A percentile compares a stretch with the other conserved stretches of the same genome.
Conservation (phyloP, 2,797 vertebrate species). For the Myripristis jacobus region DNA sequence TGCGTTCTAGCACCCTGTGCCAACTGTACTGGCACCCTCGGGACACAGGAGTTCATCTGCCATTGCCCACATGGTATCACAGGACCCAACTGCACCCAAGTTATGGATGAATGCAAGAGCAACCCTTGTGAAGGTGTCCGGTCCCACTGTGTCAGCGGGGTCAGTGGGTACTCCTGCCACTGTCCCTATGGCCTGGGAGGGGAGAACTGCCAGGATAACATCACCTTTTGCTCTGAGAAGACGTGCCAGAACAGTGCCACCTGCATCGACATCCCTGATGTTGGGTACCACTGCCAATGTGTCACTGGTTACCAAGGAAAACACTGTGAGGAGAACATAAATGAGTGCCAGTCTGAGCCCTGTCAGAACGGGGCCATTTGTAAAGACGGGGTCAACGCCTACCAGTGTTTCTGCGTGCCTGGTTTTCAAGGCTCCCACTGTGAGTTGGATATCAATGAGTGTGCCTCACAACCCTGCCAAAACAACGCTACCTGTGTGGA, state of each 20-base stretch:
- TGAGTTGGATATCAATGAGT: constrained; percentile 97
- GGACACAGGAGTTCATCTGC: constrained; percentile 80
- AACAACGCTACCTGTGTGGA: constrained; percentile 92
- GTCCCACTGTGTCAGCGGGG: constrained; percentile 75
- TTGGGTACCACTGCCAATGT: constrained; percentile 82
- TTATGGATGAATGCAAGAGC: constrained; percentile 78
- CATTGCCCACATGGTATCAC: constrained; percentile 77
- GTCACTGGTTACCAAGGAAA: constrained; percentile 81
- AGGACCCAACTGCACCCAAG: constrained; percentile 74
- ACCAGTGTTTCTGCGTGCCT: constrained; percentile 95
- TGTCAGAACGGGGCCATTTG: constrained; percentile 96
- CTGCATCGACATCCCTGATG: constrained; percentile 76
- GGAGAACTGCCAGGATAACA: constrained; percentile 75
- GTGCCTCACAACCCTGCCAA: constrained; percentile 91
- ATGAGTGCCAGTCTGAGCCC: constrained; percentile 87
- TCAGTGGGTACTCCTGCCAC: constrained; percentile 79
- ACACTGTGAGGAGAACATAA: constrained; percentile 81
- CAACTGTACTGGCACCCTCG: constrained; percentile 75
- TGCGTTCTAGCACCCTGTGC: constrained; percentile 78
- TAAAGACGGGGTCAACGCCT: constrained; percentile 77
- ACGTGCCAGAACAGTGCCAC: constrained; percentile 86
- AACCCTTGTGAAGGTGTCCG: constrained; percentile 80
- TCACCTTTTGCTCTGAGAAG: constrained; percentile 76
- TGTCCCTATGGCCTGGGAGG: constrained; percentile 80
- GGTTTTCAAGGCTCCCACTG: constrained; percentile 95